Evolutionary conservation across 2,113 vertebrate species (phyloP), one percentile per base, ranked within the genome.

Genomic region (Dicerorhinus sumatrensis): DNA sequence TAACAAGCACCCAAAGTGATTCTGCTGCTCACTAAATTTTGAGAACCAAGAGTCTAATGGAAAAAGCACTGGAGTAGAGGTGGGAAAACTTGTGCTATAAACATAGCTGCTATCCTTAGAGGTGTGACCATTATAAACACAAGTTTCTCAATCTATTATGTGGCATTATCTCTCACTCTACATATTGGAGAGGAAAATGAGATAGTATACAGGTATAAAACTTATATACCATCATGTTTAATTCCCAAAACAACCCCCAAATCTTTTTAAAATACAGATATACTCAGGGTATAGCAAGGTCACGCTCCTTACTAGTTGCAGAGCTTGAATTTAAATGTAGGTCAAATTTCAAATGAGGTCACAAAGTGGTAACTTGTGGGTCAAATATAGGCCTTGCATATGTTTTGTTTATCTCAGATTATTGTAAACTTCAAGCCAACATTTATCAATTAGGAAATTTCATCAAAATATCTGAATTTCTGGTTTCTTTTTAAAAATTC

Each of bases 361-460:
- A 96, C 36, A 86, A 80, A 93, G 16, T 36, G 31, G 48, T 56
- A 87, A 91, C 25, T 54, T 70, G 54, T 63, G 31, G 25, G 48
- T 91, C 75, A 88, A 93, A 90, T 42, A 46, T 2, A 75, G 29
- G n/a, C 25, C n/a, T 75, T 92, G 9, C 25, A 42, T 58, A 25
- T 80, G 29, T 90, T 86, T 86, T 85, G 9, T 73, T 72, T 84
- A 60, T 33, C 27, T 42, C 58, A 79, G 20, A 60, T 75, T 60
- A 95, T 29, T 79, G 95, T 93, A 94, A 76, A 94, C 42, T 94
- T 82, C 54, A 11, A 62, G 51, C 33, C 51, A 92, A 23, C 10
- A 65, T 70, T 93, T 87, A 87, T 36, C 73, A 81, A 62, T 36
- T 12, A 72, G n/a, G 10, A 77, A 77, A 36, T 72, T 72, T 77